Evolutionary conservation across 2,113 vertebrate species (phyloP), one percentile per base, ranked within the genome.

Genomic region (Eudyptes chrysolophus): DNA sequence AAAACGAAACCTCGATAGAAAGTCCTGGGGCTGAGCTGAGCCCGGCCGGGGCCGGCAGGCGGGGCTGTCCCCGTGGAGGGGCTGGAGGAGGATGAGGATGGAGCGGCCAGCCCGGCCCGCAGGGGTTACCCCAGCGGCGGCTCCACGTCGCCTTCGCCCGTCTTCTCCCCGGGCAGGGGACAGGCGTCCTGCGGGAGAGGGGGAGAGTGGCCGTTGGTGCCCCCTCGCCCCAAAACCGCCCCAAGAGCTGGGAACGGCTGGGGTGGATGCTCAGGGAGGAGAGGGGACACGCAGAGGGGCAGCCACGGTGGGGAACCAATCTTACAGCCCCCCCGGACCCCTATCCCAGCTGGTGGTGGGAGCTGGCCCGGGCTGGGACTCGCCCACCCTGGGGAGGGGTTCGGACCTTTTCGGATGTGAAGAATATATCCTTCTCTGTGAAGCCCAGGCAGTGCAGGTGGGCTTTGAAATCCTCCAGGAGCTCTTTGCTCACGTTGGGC

Each of bases 81-180:
- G 20, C 57, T 27, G 57, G 48, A 78, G 85, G 70, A 90, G 51
- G 72, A 89, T 77, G 76, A 89, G 76, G 77, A 57, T 93, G 96
- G 69, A 90, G 86, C 5, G 7, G 64, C 40, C 3, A 3, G 22
- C 1, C 3, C 0, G 0, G 60, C 29, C 16, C 17, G 1, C 4
- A 2, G n/a, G 13, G 21, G 10, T 83, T 75, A 96, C 5, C 0
- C 29, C 21, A 2, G 6, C 30, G 75, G 14, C 8, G 27, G n/a
- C 24, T 88, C 65, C 2, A 2, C 1, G 0, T 27, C 11, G 0
- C 2, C 57, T 79, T 90, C 21, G 1, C 0, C 51, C 0, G 1
- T 79, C 54, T 87, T 54, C 46, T 80, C 52, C 27, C 6, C 0
- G 0, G 91, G 40, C 61, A 34, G 22, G n/a, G 75, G 38, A 83